Evolutionary conservation across 2,797 vertebrate species (phyloP).

Genomic region (Sebastes itinus): DNA sequence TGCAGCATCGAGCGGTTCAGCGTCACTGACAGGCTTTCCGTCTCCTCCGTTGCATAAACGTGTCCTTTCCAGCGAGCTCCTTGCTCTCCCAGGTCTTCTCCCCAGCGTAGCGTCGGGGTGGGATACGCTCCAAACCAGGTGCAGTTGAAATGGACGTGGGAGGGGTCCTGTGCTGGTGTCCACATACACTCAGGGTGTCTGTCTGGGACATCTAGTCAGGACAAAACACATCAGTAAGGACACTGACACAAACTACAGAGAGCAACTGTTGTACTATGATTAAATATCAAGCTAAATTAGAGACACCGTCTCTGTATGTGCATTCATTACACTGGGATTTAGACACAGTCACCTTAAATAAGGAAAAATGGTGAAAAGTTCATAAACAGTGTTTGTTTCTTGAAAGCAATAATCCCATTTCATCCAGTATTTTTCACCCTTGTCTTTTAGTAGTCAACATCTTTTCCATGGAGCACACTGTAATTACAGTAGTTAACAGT

Average conservation of each 20-base stretch:
- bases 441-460: no score
- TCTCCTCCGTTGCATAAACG: slow-evolving; percentile 33
- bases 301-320: not conserved
- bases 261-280: not conserved
- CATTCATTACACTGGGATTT: not conserved
- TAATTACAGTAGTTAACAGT: no score
- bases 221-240: not conserved
- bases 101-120: slow-evolving; percentile 85
- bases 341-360: no score
- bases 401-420: not conserved
- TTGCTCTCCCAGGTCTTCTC: slow-evolving; percentile 15
- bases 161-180: not conserved
- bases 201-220: slow-evolving; percentile 79
- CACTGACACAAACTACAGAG: not conserved
- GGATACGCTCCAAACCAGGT: slow-evolving; percentile 88
- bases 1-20: slow-evolving; percentile 82
- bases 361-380: not conserved
- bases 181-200: slow-evolving; percentile 82
- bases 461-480: no score
- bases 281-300: not conserved
- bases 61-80: not conserved
- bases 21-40: slow-evolving; percentile 63
- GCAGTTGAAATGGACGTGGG: slow-evolving; percentile 83
- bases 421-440: not conserved
- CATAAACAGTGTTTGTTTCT: not conserved